These are phyloP conservation scores for Zhengitettix transpicula DNA, from an alignment of 2,888 invertebrate genomes.

Conservation along the genomic window DNA sequence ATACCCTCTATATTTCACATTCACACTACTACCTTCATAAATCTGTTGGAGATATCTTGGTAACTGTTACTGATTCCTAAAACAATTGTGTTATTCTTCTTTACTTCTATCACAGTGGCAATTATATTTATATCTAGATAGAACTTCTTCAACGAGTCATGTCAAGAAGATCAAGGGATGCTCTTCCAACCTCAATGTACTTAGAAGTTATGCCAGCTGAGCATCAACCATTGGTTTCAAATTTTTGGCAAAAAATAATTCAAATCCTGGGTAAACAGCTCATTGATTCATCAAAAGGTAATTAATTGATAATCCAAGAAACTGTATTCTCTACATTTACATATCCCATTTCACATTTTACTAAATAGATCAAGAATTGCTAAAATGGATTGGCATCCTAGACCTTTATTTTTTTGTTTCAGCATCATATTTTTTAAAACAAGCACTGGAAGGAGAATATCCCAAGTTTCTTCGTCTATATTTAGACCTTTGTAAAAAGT, in stretches of 20 bases:
- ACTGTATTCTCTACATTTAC: no score
- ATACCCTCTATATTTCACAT: no score
- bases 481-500: conserved; percentile 53
- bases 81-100: neutral
- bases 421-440: conserved; percentile 44
- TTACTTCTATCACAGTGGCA: no score
- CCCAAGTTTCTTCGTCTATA: conserved; percentile 70
- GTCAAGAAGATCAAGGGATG: neutral
- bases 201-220: conserved; percentile 1
- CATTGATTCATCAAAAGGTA: conserved; percentile 28
- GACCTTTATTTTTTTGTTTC: conserved; percentile 5
- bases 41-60: no score
- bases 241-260: conserved; percentile 42
- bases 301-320: neutral
- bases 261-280: conserved; percentile 28
- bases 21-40: no score
- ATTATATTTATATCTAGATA: conserved; percentile 21
- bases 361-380: no score
- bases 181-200: neutral
- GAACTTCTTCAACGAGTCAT: conserved; percentile 33
- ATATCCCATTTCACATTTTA: no score
- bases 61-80: no score
- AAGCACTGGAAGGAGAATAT: conserved; percentile 74
- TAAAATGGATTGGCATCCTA: no score
- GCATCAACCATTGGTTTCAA: conserved; percentile 10